Percentiles rank a stretch among this genome's conserved stretches.
Conservation (phyloP, 1,140 invertebrate genomes). For the Streblospio benedicti region DNA sequence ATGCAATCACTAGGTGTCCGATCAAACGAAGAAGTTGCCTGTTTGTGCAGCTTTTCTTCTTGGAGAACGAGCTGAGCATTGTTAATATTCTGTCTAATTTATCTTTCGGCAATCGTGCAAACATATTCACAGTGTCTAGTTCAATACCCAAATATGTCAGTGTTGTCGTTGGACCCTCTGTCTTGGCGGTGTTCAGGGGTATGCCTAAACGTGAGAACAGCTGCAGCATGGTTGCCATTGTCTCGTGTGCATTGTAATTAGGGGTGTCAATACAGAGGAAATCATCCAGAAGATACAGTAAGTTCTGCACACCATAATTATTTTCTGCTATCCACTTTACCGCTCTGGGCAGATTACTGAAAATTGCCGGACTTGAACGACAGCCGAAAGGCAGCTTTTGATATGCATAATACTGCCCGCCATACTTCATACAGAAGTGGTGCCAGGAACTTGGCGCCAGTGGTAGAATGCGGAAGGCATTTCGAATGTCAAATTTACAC, state of each 20-base stretch:
- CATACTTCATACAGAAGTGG: not conserved
- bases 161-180: no score
- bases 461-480: not conserved
- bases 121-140: not conserved
- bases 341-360: not conserved
- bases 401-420: not conserved
- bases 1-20: slow-evolving; percentile 2
- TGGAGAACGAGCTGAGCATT: not conserved
- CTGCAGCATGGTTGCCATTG: no score
- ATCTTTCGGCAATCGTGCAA: not conserved
- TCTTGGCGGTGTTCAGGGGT: no score
- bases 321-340: slow-evolving; percentile 1
- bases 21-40: not conserved
- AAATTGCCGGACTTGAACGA: not conserved
- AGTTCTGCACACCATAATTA: not conserved
- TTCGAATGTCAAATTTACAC: not conserved
- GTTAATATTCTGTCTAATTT: not conserved
- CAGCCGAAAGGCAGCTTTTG: not conserved
- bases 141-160: not conserved
- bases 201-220: no score
- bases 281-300: slow-evolving; percentile 1
- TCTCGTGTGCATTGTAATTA: not conserved
- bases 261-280: not conserved
- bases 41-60: not conserved
- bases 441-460: not conserved